These are phyloP conservation scores for Fopius arisanus DNA, from an alignment of 1,140 invertebrate species.

Conservation along the genomic window DNA sequence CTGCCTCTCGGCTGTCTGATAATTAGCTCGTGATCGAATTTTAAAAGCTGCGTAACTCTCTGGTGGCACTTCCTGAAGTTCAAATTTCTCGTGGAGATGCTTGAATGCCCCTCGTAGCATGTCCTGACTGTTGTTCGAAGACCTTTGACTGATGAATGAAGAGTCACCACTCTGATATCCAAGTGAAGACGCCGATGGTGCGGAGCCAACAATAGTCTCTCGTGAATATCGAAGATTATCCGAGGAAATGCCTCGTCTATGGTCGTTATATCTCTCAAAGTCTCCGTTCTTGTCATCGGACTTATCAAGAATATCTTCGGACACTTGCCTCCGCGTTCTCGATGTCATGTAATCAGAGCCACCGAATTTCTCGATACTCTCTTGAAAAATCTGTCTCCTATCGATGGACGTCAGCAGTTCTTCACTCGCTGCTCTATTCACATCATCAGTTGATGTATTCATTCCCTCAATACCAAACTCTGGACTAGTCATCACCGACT, in stretches of 20 bases:
- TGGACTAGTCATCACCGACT: background rate
- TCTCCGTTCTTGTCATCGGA: constrained; percentile 34
- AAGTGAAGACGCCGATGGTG: constrained; percentile 29
- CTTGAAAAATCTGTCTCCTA: constrained; percentile 32
- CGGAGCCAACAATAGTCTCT: constrained; percentile 32
- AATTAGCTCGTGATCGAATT: constrained; percentile 43
- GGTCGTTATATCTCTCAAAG: constrained; percentile 19
- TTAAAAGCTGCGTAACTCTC: constrained; percentile 60
- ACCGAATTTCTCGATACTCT: constrained; percentile 28
- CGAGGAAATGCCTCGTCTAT: constrained; percentile 51
- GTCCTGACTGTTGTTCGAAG: constrained; percentile 40
- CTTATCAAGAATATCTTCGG: constrained; percentile 52
- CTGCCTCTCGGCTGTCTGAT: constrained; percentile 8
- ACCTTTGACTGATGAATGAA: constrained; percentile 27
- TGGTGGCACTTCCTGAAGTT: constrained; percentile 49
- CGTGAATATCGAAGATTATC: constrained; percentile 50
- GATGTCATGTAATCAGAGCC: constrained; percentile 20
- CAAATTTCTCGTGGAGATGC: constrained; percentile 55
- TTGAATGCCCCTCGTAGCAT: constrained; percentile 40
- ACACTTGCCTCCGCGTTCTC: constrained; percentile 48
- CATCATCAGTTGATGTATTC: constrained; percentile 1
- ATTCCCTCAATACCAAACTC: background rate
- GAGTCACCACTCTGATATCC: constrained; percentile 38
- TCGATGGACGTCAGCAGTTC: constrained; percentile 13
- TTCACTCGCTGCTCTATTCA: background rate